Base-by-base conservation (phyloP, 2,888 invertebrate genomes). In the Morpho deidamia region DNA sequence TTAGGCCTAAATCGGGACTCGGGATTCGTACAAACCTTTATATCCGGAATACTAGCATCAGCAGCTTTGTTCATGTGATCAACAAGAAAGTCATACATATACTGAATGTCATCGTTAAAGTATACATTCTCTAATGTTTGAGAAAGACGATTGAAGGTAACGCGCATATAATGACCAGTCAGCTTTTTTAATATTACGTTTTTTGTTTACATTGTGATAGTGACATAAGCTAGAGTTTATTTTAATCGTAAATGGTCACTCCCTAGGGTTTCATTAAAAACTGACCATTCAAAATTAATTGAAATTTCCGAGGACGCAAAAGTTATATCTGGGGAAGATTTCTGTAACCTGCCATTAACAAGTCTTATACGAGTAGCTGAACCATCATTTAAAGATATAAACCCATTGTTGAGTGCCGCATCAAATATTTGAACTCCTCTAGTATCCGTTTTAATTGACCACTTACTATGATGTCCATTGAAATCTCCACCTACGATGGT, bases 231-330 rank as follows among this genome's bases (percentile, higher is more conserved):
- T 35, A 1, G 34, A 7, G 7, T 32, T 35, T 14, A 56, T 35
- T 53, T 59, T 60, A 14, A 63, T 59, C 34, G 55, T 40, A 58
- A 12, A 39, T 58, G 58, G 23, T 59, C 57, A 37, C 59, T 61
- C 1, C 55, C 59, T 11, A 60, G 34, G 34, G 8, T 39, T 46
- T 62, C 62, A 34, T 55, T 60, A 1, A 34, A 32, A 8, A 57
- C 52, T 5, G 12, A 7, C 60, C 59, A 62, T n/a, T 51, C 11
- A 34, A 54, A 43, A 2, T 59, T 11, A 23, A 55, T 2, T 5
- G 62, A 41, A 34, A 59, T 54, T 46, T 62, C 62, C 7, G 52
- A 10, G 0, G 59, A 47, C 8, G 23, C 23, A 23, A 59, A 61
- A 9, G 59, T 42, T 9, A 63, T 51, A 42, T 61, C 62, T 2